Evolutionary conservation across 2,113 vertebrate species (phyloP).

Genomic region (Crotalus horridus): DNA sequence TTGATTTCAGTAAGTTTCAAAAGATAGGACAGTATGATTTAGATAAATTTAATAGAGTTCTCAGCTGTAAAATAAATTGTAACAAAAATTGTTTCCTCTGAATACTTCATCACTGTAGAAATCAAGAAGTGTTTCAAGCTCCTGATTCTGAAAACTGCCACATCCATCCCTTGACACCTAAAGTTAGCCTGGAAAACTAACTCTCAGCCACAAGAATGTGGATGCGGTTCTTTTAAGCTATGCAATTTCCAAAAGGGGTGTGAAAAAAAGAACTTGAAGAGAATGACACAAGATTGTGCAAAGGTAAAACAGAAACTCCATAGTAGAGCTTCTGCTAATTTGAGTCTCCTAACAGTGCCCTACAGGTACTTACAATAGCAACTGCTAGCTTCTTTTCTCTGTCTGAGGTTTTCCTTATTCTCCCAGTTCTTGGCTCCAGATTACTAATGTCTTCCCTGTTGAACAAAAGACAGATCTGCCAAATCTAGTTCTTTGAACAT

Average conservation of each 20-base stretch:
- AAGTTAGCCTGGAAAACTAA: constrained; percentile 11
- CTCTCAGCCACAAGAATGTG: constrained; percentile 3
- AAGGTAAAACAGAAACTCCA: constrained; percentile 22
- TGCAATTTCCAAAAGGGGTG: neutral
- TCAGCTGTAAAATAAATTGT: neutral
- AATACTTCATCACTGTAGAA: constrained; percentile 10
- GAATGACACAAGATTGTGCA: constrained; percentile 14
- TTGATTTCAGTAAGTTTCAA: neutral
- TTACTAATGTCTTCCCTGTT: constrained; percentile 28
- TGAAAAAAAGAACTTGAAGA: constrained; percentile 32
- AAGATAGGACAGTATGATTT: constrained; percentile 4
- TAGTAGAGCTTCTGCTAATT: neutral
- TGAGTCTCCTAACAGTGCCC: neutral
- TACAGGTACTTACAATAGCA: constrained; percentile 7
- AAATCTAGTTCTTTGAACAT: constrained; percentile 22
- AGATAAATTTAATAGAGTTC: constrained; percentile 18
- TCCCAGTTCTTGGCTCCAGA: constrained; percentile 10
- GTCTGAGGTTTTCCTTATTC: constrained; percentile 24
- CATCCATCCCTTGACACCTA: neutral
- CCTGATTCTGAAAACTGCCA: constrained; percentile 3
- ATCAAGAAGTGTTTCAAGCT: constrained; percentile 9
- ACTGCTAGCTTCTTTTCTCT: constrained; percentile 7
- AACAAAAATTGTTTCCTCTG: neutral
- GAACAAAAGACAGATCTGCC: neutral
- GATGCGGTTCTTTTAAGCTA: constrained; percentile 17